A percentile compares a stretch with the other conserved stretches of the same genome.
Evolutionary conservation across 2,888 invertebrate species (phyloP).

Genomic region (Diabrotica balteata): DNA sequence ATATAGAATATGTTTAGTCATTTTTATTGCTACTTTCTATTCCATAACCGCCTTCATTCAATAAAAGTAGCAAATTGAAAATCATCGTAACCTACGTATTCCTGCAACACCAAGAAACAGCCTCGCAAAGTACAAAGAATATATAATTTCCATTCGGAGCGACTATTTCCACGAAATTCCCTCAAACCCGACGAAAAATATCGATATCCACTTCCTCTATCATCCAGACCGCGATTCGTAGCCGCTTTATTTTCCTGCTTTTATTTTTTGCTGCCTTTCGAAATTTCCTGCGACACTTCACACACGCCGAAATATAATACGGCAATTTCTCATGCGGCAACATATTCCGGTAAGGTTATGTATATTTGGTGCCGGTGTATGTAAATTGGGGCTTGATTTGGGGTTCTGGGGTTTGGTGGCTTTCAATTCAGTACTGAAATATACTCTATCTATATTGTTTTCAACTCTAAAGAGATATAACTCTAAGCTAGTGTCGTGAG

Average conservation of each 20-base stretch:
- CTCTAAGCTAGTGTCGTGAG: too few relatives aligned
- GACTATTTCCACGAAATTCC: not conserved
- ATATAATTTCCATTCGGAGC: conserved; percentile 6
- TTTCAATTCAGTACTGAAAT: too few relatives aligned
- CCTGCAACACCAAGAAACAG: not conserved
- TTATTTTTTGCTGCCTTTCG: conserved; percentile 9
- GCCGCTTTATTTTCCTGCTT: conserved; percentile 13
- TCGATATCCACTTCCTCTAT: conserved; percentile 11
- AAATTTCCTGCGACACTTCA: conserved; percentile 14
- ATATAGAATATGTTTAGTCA: too few relatives aligned
- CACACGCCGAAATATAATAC: conserved; percentile 15
- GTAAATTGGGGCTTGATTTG: conserved; percentile 6
- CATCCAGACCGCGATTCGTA: not conserved
- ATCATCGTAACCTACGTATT: too few relatives aligned
- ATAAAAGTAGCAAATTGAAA: too few relatives aligned
- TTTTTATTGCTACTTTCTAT: too few relatives aligned
- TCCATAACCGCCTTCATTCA: too few relatives aligned
- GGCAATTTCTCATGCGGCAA: conserved; percentile 14
- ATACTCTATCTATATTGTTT: too few relatives aligned
- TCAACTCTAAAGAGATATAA: too few relatives aligned
- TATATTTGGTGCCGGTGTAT: conserved; percentile 6
- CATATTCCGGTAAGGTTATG: conserved; percentile 18
- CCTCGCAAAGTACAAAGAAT: not conserved
- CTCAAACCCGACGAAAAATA: conserved; percentile 9
- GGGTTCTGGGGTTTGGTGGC: too few relatives aligned